Percentiles rank a stretch among this genome's conserved stretches.
These are phyloP conservation scores for Lordiphosa fenestrarum DNA, from an alignment of 2,888 invertebrate genomes.

Conservation along the genomic window DNA sequence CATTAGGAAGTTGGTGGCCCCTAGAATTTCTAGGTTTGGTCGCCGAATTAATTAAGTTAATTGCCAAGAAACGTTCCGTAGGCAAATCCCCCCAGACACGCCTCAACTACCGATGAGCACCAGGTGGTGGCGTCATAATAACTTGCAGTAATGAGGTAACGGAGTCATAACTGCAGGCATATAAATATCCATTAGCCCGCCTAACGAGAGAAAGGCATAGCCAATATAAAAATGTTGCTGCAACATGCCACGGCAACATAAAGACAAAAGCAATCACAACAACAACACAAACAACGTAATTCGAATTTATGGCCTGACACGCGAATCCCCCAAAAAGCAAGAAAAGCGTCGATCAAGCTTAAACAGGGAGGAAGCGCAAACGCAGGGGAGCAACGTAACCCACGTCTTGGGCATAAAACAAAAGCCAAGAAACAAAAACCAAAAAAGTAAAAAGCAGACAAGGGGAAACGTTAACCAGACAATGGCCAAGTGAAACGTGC, in stretches of 20 bases:
- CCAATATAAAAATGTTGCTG: slow-evolving; percentile 32
- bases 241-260: slow-evolving; percentile 46
- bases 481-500: slow-evolving; percentile 31
- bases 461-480: slow-evolving; percentile 23
- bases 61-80: slow-evolving; percentile 17
- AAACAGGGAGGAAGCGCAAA: slow-evolving; percentile 10
- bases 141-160: slow-evolving; percentile 41
- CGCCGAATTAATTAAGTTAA: slow-evolving; percentile 43
- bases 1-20: slow-evolving; percentile 17
- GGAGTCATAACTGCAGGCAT: slow-evolving; percentile 38
- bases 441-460: slow-evolving; percentile 12
- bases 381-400: slow-evolving; percentile 9
- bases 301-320: slow-evolving; percentile 45
- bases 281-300: slow-evolving; percentile 39
- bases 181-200: slow-evolving; percentile 32
- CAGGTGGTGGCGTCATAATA: slow-evolving; percentile 42
- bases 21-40: slow-evolving; percentile 3
- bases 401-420: slow-evolving; percentile 30
- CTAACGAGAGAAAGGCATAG: slow-evolving; percentile 10
- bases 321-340: slow-evolving; percentile 41
- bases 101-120: slow-evolving; percentile 16
- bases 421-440: slow-evolving; percentile 29
- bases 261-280: slow-evolving; percentile 1
- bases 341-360: slow-evolving; percentile 45
- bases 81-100: slow-evolving; percentile 32